A percentile compares a stretch with the other conserved stretches of the same genome.
phyloP scores from a whole-genome alignment of 2,888 invertebrate species.

The Uropetala carovei region DNA sequence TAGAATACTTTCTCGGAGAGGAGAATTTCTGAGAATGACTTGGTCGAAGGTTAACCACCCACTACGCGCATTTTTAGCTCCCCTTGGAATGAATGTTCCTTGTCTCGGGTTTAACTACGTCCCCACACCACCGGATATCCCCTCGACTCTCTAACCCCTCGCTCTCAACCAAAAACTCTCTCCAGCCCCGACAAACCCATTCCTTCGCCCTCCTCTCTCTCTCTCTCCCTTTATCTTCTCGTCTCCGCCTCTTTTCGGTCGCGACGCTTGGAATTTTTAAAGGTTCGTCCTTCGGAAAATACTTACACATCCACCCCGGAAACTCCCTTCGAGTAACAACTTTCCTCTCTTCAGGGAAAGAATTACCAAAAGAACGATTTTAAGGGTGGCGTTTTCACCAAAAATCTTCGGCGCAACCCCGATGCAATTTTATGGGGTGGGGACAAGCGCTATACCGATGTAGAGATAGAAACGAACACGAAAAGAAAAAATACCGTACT shows the following conservation, averaged over 20 bases:
- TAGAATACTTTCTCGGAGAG: not conserved
- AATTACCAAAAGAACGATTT: not conserved
- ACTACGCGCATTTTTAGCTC: not conserved
- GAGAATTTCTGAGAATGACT: not conserved
- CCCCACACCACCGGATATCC: not conserved
- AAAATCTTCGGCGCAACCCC: no score
- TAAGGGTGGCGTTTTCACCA: no score
- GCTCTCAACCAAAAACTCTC: not conserved
- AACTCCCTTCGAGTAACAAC: not conserved
- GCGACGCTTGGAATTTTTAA: not conserved
- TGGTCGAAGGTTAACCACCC: not conserved
- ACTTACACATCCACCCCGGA: not conserved
- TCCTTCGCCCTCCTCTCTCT: not conserved
- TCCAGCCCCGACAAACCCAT: not conserved
- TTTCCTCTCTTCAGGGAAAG: not conserved
- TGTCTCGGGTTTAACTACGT: not conserved
- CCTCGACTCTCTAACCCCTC: not conserved
- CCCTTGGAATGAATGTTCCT: not conserved
- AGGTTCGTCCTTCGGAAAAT: conserved; percentile 3
- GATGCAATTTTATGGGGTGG: no score
- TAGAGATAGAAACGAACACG: no score
- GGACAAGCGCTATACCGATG: no score
- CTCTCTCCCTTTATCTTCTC: no score
- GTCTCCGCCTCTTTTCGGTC: not conserved
- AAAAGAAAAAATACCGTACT: no score